A percentile compares a stretch with the other conserved stretches of the same genome.
Conservation (phyloP, 2,113 vertebrate genomes). For the Macaca nemestrina region DNA sequence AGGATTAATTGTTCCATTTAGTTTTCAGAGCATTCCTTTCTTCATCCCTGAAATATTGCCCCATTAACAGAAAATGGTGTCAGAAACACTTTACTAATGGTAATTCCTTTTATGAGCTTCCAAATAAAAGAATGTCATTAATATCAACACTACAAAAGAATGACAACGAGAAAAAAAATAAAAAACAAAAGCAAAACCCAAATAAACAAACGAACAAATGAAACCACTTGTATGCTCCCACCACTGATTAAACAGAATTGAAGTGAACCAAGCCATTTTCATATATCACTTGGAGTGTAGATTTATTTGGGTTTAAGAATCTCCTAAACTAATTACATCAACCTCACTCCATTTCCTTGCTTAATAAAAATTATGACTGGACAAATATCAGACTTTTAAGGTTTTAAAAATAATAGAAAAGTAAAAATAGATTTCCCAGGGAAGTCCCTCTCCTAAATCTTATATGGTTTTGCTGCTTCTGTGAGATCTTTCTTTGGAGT, state of each 20-base stretch:
- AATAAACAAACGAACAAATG: not conserved
- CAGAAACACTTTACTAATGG: constrained; percentile 63
- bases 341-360: constrained; percentile 61
- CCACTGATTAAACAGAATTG: constrained; percentile 45
- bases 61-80: constrained; percentile 36
- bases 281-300: constrained; percentile 59
- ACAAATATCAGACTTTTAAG: constrained; percentile 69
- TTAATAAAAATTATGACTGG: constrained; percentile 66
- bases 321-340: constrained; percentile 64
- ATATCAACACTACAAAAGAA: not conserved
- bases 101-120: constrained; percentile 40
- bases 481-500: constrained; percentile 71
- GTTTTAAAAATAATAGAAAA: constrained; percentile 80
- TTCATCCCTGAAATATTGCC: constrained; percentile 30
- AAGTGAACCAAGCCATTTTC: constrained; percentile 60
- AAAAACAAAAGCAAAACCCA: not conserved
- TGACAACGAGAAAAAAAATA: not conserved
- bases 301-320: constrained; percentile 75
- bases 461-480: constrained; percentile 71
- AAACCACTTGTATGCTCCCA: not conserved
- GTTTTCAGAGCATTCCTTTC: constrained; percentile 32
- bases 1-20: constrained; percentile 5
- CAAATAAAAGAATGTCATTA: constrained; percentile 47
- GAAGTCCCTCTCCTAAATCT: constrained; percentile 69
- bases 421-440: constrained; percentile 72